A percentile compares a stretch with the other conserved stretches of the same genome.
phyloP scores from a whole-genome alignment of 2,797 vertebrate genomes.

The Hapalemur alaotrensis region DNA sequence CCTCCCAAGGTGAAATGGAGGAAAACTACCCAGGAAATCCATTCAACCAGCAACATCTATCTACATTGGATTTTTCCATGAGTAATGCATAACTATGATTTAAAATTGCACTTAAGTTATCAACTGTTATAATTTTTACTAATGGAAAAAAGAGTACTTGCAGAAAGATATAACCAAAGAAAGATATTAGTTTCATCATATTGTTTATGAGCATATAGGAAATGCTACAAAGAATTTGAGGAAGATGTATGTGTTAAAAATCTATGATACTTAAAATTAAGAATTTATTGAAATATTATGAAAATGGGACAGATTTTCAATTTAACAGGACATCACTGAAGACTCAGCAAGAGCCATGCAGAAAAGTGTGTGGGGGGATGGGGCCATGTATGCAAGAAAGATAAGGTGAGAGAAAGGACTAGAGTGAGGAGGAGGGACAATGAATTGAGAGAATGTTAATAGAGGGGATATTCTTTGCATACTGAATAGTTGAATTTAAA shows the following conservation, averaged over 20 bases:
- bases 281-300: not conserved
- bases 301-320: not conserved
- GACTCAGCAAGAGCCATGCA: accelerated
- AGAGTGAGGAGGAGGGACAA: not conserved
- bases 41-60: not conserved
- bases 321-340: not conserved
- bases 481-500: not conserved
- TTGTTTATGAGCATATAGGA: not conserved
- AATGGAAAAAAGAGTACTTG: not conserved
- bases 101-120: not conserved
- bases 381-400: not conserved
- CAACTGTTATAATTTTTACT: not conserved
- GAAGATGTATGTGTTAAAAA: not conserved
- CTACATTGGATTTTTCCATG: not conserved
- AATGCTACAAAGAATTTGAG: not conserved
- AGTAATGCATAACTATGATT: not conserved
- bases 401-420: not conserved
- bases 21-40: not conserved
- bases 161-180: not conserved
- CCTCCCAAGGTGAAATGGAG: not conserved
- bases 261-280: not conserved
- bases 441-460: not conserved
- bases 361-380: not conserved
- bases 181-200: not conserved
- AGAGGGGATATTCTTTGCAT: not conserved